phyloP scores from a whole-genome alignment of 2,797 vertebrate species.

The Sus cebifrons region DNA sequence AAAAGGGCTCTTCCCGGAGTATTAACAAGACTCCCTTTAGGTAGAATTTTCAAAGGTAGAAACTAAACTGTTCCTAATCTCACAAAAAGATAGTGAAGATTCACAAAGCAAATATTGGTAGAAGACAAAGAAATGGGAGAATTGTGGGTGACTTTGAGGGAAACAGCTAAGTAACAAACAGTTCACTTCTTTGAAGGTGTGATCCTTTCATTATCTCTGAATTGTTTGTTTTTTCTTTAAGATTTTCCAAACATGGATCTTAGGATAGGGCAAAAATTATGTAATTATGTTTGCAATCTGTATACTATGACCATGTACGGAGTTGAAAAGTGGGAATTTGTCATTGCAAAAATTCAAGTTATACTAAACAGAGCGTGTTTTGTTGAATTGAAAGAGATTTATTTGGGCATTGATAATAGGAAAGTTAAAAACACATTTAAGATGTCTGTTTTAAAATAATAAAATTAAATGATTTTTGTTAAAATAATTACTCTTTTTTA shows the following conservation, averaged over 20 bases:
- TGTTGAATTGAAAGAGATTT: background rate
- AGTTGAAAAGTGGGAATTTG: background rate
- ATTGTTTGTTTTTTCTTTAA: background rate
- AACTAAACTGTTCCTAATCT: background rate
- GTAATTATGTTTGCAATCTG: too few relatives aligned
- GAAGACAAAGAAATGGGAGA: background rate
- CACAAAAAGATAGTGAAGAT: background rate
- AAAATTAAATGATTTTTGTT: background rate
- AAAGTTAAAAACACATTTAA: background rate
- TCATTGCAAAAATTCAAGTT: background rate
- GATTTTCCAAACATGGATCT: background rate
- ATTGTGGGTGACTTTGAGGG: background rate
- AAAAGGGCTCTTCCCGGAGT: background rate
- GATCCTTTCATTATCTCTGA: background rate
- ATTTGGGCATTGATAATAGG: background rate
- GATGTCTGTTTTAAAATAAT: background rate
- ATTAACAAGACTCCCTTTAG: background rate
- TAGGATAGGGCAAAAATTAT: background rate
- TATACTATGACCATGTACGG: background rate
- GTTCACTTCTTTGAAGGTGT: background rate
- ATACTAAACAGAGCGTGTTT: background rate
- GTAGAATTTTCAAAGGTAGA: background rate
- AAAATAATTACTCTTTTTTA: background rate
- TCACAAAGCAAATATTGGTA: background rate
- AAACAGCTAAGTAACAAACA: background rate